Evolutionary conservation across 92 coral and sea anemone species (phyloP), one percentile per base, ranked within the genome.

Genomic region (Heteractis magnifica): DNA sequence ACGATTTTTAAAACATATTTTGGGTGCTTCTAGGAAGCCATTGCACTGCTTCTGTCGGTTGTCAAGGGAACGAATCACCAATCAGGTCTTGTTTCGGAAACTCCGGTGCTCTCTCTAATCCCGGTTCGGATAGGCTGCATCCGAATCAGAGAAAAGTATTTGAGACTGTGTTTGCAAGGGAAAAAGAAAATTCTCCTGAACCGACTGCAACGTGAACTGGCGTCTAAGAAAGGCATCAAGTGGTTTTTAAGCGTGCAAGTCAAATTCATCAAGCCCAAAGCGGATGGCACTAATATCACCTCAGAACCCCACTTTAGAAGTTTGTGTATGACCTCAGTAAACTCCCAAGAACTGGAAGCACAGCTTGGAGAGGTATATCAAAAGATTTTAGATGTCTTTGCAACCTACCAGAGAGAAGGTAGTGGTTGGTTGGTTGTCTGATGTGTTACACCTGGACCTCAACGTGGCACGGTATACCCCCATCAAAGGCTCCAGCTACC

Each of bases 381-480:
- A 49, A 82, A 82, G 76, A 65, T 81, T 0, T n/a, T 16, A 26
- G n/a, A 14, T 0, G 79, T 52, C 8, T 71, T 86, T n/a, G 74
- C 74, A 48, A 50, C 80, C 65, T 79, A 79, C 51, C 92, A 90
- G 72, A 90, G 80, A 73, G 92, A 86, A 75, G 92, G 92, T 7
- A 86, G 87, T 56, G 92, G 90, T 76, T 89, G 90, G 92, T 44
- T 52, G 13, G 13, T 70, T 90, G n/a, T 86, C 83, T 80, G 86
- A 50, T 88, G 56, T 53, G 56, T 53, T 53, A 53, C 56, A 14
- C 26, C 26, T 26, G 1, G 26, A 26, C 1, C 1, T 26, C 0
- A 26, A 26, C 1, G 26, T 26, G 0, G 26, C 26, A 0, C 0
- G 1, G 1, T 26, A 26, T 1, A 26, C 26, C 26, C 26, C 26